These are phyloP conservation scores for Acronicta aceris DNA, from an alignment of 2,888 invertebrate species.

Conservation along the genomic window DNA sequence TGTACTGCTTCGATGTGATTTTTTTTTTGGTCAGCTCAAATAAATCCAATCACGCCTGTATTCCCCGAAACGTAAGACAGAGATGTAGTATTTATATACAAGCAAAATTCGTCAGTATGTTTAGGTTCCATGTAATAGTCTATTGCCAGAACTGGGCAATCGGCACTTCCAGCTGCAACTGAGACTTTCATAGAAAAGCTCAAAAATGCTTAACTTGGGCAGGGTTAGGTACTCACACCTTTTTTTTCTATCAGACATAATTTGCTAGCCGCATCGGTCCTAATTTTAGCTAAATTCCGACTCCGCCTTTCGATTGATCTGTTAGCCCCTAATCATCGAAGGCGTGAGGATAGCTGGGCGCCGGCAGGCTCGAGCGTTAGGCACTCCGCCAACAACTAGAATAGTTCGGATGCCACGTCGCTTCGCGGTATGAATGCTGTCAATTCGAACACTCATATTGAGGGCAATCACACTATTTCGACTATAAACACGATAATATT, in stretches of 20 bases:
- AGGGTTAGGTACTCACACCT: too few relatives aligned
- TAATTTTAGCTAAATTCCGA: slow-evolving; percentile 18
- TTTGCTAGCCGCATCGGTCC: slow-evolving; percentile 4
- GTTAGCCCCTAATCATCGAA: slow-evolving; percentile 34
- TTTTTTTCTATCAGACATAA: slow-evolving; percentile 1
- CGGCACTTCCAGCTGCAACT: too few relatives aligned
- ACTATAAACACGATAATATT: slow-evolving; percentile 55
- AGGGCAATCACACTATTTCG: slow-evolving; percentile 64
- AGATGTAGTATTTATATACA: too few relatives aligned
- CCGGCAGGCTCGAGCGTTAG: slow-evolving; percentile 66
- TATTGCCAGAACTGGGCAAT: too few relatives aligned
- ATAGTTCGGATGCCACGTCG: slow-evolving; percentile 76
- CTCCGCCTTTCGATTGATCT: slow-evolving; percentile 44
- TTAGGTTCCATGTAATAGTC: too few relatives aligned
- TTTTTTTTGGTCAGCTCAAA: too few relatives aligned
- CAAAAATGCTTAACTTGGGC: too few relatives aligned
- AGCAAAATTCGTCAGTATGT: too few relatives aligned
- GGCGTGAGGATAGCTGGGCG: slow-evolving; percentile 55
- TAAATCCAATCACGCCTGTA: too few relatives aligned
- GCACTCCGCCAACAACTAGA: slow-evolving; percentile 81
- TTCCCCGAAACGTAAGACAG: too few relatives aligned
- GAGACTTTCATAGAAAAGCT: too few relatives aligned
- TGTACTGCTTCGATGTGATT: too few relatives aligned
- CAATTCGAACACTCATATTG: slow-evolving; percentile 72
- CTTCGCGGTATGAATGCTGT: slow-evolving; percentile 68